phyloP scores from a whole-genome alignment of 1,140 invertebrate genomes.

The Laupala kohalensis region DNA sequence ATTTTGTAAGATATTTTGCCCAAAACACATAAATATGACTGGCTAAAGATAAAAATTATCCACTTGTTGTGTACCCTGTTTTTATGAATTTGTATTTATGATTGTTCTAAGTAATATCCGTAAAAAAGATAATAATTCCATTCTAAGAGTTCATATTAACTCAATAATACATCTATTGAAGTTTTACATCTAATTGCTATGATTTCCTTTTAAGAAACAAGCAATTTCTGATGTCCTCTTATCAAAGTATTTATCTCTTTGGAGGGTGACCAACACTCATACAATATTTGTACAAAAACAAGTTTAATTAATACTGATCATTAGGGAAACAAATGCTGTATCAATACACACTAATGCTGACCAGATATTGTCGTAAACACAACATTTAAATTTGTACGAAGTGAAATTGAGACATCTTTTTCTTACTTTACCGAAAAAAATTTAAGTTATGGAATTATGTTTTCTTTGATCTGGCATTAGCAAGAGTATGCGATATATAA shows the following conservation, averaged over 20 bases:
- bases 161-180: no score
- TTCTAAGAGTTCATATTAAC: no score
- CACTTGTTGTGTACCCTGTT: not conserved
- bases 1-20: not conserved
- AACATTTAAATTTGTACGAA: not conserved
- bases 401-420: no score
- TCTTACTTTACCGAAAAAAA: no score
- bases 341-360: not conserved
- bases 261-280: not conserved
- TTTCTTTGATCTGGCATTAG: not conserved
- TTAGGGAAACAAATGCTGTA: not conserved
- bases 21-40: no score
- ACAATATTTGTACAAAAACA: not conserved
- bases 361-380: not conserved
- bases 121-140: no score
- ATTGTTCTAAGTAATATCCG: no score
- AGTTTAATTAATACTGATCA: not conserved
- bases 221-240: no score
- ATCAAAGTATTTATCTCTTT: not conserved
- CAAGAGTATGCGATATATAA: not conserved
- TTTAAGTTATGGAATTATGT: not conserved
- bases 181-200: no score
- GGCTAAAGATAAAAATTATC: no score
- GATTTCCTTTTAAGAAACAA: no score
- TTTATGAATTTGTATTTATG: no score